phyloP scores from a whole-genome alignment of 2,888 invertebrate genomes.

The Coremacera marginata region DNA sequence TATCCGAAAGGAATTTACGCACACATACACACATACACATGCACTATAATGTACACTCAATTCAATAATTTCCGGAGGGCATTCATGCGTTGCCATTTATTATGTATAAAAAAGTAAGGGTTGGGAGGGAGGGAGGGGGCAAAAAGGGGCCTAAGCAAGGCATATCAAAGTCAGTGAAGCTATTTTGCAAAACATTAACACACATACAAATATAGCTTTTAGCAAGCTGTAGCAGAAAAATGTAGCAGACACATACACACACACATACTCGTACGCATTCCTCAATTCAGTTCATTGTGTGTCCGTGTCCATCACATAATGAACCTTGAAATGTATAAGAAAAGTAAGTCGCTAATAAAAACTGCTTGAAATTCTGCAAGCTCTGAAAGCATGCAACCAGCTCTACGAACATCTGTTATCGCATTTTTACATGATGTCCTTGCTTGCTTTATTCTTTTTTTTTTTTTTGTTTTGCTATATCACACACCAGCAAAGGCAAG shows the following conservation, averaged over 20 bases:
- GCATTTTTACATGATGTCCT: conserved; percentile 19
- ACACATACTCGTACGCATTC: background rate
- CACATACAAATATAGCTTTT: conserved; percentile 38
- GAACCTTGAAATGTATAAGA: conserved; percentile 12
- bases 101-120: background rate
- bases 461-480: too few relatives aligned
- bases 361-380: background rate
- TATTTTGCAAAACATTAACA: conserved; percentile 2
- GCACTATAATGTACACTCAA: background rate
- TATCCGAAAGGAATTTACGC: background rate
- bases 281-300: background rate
- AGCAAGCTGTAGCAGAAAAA: too few relatives aligned
- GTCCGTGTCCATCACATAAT: background rate
- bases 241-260: background rate
- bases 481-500: too few relatives aligned
- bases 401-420: conserved; percentile 15
- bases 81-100: conserved; percentile 1
- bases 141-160: background rate
- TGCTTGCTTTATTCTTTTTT: background rate
- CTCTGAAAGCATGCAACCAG: background rate
- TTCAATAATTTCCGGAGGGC: background rate
- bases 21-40: background rate
- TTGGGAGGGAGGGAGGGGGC: background rate
- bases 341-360: conserved; percentile 3
- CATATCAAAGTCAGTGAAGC: conserved; percentile 3